These are phyloP conservation scores for Drosophila melanosoma DNA, from an alignment of 2,888 invertebrate genomes.

Conservation along the genomic window DNA sequence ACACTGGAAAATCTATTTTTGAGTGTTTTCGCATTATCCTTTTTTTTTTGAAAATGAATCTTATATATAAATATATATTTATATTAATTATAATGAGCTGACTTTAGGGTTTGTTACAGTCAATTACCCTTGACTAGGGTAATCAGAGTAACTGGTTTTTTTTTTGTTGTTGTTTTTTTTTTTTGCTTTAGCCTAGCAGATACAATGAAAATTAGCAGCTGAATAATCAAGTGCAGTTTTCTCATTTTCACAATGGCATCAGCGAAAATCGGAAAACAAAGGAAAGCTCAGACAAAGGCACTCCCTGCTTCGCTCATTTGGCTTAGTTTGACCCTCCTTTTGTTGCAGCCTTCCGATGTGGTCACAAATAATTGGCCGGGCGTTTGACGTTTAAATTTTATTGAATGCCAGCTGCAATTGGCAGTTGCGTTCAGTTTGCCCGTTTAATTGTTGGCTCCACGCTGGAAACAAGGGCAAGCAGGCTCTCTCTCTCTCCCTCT, in stretches of 20 bases:
- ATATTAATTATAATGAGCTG: neutral
- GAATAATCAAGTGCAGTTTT: constrained; percentile 77
- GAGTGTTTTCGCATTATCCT: neutral
- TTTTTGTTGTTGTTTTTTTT: neutral
- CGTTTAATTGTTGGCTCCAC: constrained; percentile 65
- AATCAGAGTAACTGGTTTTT: neutral
- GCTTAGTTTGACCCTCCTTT: constrained; percentile 27
- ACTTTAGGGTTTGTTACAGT: neutral
- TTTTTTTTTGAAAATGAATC: neutral
- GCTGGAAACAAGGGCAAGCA: constrained; percentile 55
- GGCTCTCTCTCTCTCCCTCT: neutral
- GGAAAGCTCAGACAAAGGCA: constrained; percentile 49
- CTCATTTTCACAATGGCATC: constrained; percentile 67
- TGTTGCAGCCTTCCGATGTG: constrained; percentile 51
- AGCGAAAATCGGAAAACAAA: constrained; percentile 55
- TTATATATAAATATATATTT: neutral
- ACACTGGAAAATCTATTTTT: neutral
- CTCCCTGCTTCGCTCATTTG: constrained; percentile 12
- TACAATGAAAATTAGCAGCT: constrained; percentile 72
- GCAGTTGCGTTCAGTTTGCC: constrained; percentile 61
- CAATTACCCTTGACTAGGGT: neutral
- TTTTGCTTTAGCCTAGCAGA: constrained; percentile 25
- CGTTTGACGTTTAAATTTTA: constrained; percentile 74
- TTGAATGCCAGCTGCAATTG: constrained; percentile 74
- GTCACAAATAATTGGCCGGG: constrained; percentile 74